A percentile compares a stretch with the other conserved stretches of the same genome.
Evolutionary conservation across 2,113 vertebrate genomes (phyloP).

Genomic region (Thamnaconus septentrionalis): DNA sequence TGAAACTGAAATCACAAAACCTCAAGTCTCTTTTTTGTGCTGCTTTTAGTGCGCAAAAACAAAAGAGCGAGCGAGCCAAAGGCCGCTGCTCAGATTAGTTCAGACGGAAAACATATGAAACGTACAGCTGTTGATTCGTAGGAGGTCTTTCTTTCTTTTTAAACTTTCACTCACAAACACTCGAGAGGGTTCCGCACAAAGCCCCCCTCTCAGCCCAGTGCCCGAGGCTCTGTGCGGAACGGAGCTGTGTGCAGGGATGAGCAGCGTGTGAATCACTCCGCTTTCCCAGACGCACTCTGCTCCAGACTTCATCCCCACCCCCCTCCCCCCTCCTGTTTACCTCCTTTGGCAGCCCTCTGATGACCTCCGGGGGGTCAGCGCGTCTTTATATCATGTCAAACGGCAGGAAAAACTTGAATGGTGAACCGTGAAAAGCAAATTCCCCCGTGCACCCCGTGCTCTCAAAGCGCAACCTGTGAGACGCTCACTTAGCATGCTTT

Average conservation of each 20-base stretch:
- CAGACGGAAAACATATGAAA: slow-evolving; percentile 31
- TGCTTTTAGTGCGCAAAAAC: not conserved
- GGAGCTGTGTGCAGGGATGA: slow-evolving; percentile 45
- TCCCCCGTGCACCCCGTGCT: too few relatives aligned
- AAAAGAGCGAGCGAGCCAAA: slow-evolving; percentile 23
- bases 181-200: slow-evolving; percentile 50
- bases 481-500: too few relatives aligned
- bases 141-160: slow-evolving; percentile 11
- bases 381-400: slow-evolving; percentile 55
- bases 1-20: too few relatives aligned
- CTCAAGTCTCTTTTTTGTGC: not conserved
- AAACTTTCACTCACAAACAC: slow-evolving; percentile 37
- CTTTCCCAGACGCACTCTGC: slow-evolving; percentile 57
- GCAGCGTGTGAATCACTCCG: slow-evolving; percentile 67
- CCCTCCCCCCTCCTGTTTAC: slow-evolving; percentile 24
- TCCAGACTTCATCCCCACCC: slow-evolving; percentile 46
- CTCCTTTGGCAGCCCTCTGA: slow-evolving; percentile 22
- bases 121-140: slow-evolving; percentile 34
- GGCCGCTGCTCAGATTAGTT: slow-evolving; percentile 22
- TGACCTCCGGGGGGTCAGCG: slow-evolving; percentile 56
- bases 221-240: slow-evolving; percentile 48
- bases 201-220: slow-evolving; percentile 46
- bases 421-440: too few relatives aligned
- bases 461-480: too few relatives aligned
- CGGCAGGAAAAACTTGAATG: too few relatives aligned